Evolutionary conservation across 2,888 invertebrate genomes (phyloP), one percentile per base, ranked within the genome.

Genomic region (Tetanocera ferruginea): DNA sequence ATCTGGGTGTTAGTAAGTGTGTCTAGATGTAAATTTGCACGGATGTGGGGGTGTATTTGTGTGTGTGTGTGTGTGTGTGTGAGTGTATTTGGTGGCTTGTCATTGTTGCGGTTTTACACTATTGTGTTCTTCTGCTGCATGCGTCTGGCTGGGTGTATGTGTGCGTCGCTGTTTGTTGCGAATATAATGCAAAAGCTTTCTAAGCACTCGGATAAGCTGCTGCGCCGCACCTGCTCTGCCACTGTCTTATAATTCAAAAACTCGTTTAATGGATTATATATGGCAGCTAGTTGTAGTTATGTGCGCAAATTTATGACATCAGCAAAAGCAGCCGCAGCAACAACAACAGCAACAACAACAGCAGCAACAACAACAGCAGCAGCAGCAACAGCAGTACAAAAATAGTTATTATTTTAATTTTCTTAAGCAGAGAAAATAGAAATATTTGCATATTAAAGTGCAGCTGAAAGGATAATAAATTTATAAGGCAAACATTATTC

Each of bases 361-460:
- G 5, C 5, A 31, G 5, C 31, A 31, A 31, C 5, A 31, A 31
- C 31, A 51, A 51, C 6, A 51, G 51, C 51, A 51, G 51, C 51
- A n/a, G 9, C n/a, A 5, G n/a, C 23, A 19, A 14, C 8, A 23
- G 55, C 55, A 55, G 8, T 19, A 55, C 23, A 19, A 23, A 55
- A 55, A 55, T 43, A 55, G n/a, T 55, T 55, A 55, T 19, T 19
- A 8, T 55, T 55, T 23, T 6, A 55, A 19, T 55, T 55, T 19
- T 55, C 55, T 55, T 23, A 55, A 55, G 55, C 55, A 2, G 55
- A n/a, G 25, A 49, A 17, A 34, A 37, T 37, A 51, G 49, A 69
- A 69, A 69, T 69, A 51, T 69, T 69, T 69, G 25, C 69, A 25
- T 49, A 49, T 51, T 49, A 28, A 69, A 69, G 69, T 69, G 69